Evolutionary conservation across 2,888 invertebrate species (phyloP), one percentile per base, ranked within the genome.

Genomic region (Teinopalpus imperialis): DNA sequence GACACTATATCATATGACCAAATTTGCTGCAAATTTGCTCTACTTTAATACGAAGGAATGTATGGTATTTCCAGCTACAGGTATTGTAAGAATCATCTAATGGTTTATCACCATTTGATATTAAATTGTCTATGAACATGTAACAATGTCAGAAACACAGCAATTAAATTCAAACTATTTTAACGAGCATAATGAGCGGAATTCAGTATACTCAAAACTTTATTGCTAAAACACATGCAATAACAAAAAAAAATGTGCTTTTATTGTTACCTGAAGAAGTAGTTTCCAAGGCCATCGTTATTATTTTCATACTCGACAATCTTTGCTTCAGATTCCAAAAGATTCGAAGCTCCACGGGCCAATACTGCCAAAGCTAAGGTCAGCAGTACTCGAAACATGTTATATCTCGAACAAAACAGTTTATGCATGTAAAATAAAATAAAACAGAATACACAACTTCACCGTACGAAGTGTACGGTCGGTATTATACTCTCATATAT

Each of bases 231-330:
- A n/a, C n/a, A n/a, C n/a, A n/a, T n/a, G n/a, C n/a, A n/a, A n/a
- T n/a, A n/a, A n/a, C n/a, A n/a, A n/a, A 8, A n/a, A 23, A 23
- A 4, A 23, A 23, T 4, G 2, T n/a, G 8, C 3, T 23, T 2
- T 23, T 12, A 13, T 24, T 9, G 6, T 18, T 56, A 70, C 66
- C 58, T 60, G 50, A 63, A 70, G 2, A 49, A 46, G 30, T 70
- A 69, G 21, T 63, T 58, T 24, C 43, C 35, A 3, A 14, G 16
- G 2, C 36, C 50, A 36, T 50, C 43, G 24, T 50, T 47, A 3
- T 21, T 16, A 31, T 48, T 36, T 2, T 37, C 20, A 21, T 30
- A 32, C 18, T 49, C 41, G 2, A 31, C 2, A 31, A 32, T 21
- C 6, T 29, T 32, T 13, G 31, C 16, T 0, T 35, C 12, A 16